Evolutionary conservation across 2,888 invertebrate genomes (phyloP), one percentile per base, ranked within the genome.

Genomic region (Apeira syringaria): DNA sequence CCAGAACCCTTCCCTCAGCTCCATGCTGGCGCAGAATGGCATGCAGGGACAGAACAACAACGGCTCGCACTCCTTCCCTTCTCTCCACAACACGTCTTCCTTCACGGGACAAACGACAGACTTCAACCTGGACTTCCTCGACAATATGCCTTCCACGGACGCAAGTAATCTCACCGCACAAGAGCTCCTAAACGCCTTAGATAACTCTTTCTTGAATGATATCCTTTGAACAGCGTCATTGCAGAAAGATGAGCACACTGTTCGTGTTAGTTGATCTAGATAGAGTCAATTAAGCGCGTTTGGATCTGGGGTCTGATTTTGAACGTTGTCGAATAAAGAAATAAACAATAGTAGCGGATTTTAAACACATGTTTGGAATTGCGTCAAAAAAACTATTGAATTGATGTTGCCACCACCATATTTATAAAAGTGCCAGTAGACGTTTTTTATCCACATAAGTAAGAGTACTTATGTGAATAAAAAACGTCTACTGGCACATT

Each of bases 121-220:
- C 82, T 95, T 97, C 80, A 94, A 93, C 79, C 92, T 97, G 63
- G 96, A 97, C 90, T 96, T 96, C 87, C 91, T 96, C 50, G 97
- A 97, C 78, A 95, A 94, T 84, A 92, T 97, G 77, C 94, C 94
- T 40, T 91, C 94, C 59, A 92, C 92, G 34, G 96, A 97, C 79
- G 92, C 94, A 46, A 92, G 92, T 68, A 93, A 92, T 68, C 94
- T 95, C 80, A 94, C 94, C 62, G 95, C 96, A 45, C 95, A 96
- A 75, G 96, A 96, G 73, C 86, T 96, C 52, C 91, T 96, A 62
- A 96, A 94, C 82, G 96, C 96, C 38, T 92, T 97, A 64, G 97
- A 97, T 70, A 94, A 93, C 66, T 93, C 94, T 61, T 94, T 93
- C 81, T 86, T 95, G 42, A 92, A 92, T 68, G 93, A 93, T 58